A percentile compares a stretch with the other conserved stretches of the same genome.
Conservation (phyloP, 2,888 invertebrate species). For the Coleophora deauratella region DNA sequence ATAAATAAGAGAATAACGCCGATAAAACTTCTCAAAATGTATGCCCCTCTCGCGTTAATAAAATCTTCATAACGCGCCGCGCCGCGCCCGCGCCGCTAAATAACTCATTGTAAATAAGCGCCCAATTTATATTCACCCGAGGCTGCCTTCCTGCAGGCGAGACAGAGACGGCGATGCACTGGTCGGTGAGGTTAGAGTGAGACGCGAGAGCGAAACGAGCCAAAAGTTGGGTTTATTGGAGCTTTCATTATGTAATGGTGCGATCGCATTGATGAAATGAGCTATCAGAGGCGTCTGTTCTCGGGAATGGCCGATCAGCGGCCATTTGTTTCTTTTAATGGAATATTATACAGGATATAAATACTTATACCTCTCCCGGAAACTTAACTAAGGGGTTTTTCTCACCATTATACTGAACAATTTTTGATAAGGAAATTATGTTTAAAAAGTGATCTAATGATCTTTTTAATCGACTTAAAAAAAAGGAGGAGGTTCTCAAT, state of each 20-base stretch:
- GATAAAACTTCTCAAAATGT: too few relatives aligned
- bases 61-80: slow-evolving; percentile 48
- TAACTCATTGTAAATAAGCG: slow-evolving; percentile 65
- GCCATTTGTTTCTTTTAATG: too few relatives aligned
- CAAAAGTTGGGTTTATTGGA: slow-evolving; percentile 51
- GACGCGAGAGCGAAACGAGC: slow-evolving; percentile 19
- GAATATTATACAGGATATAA: too few relatives aligned
- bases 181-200: slow-evolving; percentile 17
- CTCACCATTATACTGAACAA: too few relatives aligned
- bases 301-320: too few relatives aligned
- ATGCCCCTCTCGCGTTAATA: slow-evolving; percentile 26
- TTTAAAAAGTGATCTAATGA: too few relatives aligned
- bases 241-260: slow-evolving; percentile 37
- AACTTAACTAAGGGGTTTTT: too few relatives aligned
- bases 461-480: too few relatives aligned
- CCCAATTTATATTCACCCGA: slow-evolving; percentile 60
- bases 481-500: too few relatives aligned
- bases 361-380: too few relatives aligned
- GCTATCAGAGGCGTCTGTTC: background rate
- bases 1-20: too few relatives aligned
- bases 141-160: slow-evolving; percentile 3
- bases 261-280: background rate
- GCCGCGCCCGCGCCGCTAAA: slow-evolving; percentile 53
- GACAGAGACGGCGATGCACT: background rate
- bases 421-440: too few relatives aligned